A percentile compares a stretch with the other conserved stretches of the same genome.
Evolutionary conservation across 2,797 vertebrate species (phyloP).

Genomic region (Chaetodon trifasciatus): DNA sequence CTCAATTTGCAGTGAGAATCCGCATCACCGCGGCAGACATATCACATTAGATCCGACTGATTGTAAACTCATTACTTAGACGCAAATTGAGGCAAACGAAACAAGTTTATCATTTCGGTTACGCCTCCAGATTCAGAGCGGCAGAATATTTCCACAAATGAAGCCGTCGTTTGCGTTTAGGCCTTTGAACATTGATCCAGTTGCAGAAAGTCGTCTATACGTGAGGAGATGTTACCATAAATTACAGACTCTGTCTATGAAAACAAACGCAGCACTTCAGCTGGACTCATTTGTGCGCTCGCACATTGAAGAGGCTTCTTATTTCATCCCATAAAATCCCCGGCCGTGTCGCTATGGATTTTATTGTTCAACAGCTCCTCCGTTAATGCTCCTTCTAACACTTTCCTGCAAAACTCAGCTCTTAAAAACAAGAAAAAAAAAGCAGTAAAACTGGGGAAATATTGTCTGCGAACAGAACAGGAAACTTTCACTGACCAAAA

Average conservation of each 20-base stretch:
- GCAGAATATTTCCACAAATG: conserved; percentile 1
- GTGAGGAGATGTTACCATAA: neutral
- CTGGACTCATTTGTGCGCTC: conserved; percentile 33
- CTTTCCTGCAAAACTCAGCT: neutral
- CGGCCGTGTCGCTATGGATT: conserved; percentile 29
- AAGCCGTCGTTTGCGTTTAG: conserved; percentile 38
- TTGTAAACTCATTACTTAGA: conserved; percentile 46
- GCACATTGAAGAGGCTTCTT: neutral
- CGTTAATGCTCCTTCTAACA: conserved; percentile 18
- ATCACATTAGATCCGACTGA: conserved; percentile 31
- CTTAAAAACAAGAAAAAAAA: neutral
- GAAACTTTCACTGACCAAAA: too few species aligned
- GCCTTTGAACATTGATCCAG: conserved; percentile 31
- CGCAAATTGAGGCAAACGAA: conserved; percentile 42
- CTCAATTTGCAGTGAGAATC: conserved; percentile 53
- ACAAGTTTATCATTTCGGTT: conserved; percentile 44
- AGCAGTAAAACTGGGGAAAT: too few species aligned
- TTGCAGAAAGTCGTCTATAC: neutral
- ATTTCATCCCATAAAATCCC: conserved; percentile 42
- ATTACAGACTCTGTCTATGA: neutral
- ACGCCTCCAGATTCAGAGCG: conserved; percentile 5
- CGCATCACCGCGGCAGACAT: conserved; percentile 17
- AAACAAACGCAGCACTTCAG: conserved; percentile 17
- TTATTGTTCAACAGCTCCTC: conserved; percentile 45
- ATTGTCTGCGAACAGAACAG: too few species aligned